phyloP scores from a whole-genome alignment of 2,113 vertebrate genomes.

The Paraplagusia blochii region DNA sequence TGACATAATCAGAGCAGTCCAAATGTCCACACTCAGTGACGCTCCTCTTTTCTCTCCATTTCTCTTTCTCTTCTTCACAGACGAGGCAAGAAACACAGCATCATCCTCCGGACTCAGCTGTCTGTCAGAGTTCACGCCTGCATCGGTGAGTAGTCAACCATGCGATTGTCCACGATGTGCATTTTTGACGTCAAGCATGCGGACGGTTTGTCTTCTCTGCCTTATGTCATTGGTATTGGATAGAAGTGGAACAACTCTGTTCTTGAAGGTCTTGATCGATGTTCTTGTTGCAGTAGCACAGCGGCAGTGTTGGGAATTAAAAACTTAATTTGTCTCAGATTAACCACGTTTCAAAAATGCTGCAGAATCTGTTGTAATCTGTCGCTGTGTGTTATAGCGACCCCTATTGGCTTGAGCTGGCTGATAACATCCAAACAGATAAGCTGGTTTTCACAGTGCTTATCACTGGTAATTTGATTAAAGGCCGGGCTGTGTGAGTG shows the following conservation, averaged over 20 bases:
- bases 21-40: slow-evolving; percentile 15
- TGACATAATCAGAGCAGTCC: slow-evolving; percentile 1
- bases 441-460: slow-evolving; percentile 20
- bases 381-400: slow-evolving; percentile 67
- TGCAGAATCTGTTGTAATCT: slow-evolving; percentile 52
- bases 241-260: slow-evolving; percentile 32
- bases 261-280: slow-evolving; percentile 23
- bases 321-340: slow-evolving; percentile 45
- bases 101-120: slow-evolving; percentile 92
- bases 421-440: slow-evolving; percentile 51
- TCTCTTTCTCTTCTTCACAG: slow-evolving; percentile 64
- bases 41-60: slow-evolving; percentile 21
- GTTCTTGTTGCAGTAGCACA: slow-evolving; percentile 40
- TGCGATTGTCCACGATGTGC: not conserved
- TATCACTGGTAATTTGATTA: slow-evolving; percentile 33
- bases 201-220: slow-evolving; percentile 12
- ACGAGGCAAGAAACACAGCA: slow-evolving; percentile 92
- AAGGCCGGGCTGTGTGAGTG: slow-evolving; percentile 4
- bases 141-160: slow-evolving; percentile 85
- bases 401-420: slow-evolving; percentile 56
- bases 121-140: slow-evolving; percentile 96
- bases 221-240: slow-evolving; percentile 20
- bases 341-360: slow-evolving; percentile 28
- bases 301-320: slow-evolving; percentile 45
- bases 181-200: slow-evolving; percentile 18